A percentile compares a stretch with the other conserved stretches of the same genome.
phyloP scores from a whole-genome alignment of 2,888 invertebrate species.

The Nysson spinosus region DNA sequence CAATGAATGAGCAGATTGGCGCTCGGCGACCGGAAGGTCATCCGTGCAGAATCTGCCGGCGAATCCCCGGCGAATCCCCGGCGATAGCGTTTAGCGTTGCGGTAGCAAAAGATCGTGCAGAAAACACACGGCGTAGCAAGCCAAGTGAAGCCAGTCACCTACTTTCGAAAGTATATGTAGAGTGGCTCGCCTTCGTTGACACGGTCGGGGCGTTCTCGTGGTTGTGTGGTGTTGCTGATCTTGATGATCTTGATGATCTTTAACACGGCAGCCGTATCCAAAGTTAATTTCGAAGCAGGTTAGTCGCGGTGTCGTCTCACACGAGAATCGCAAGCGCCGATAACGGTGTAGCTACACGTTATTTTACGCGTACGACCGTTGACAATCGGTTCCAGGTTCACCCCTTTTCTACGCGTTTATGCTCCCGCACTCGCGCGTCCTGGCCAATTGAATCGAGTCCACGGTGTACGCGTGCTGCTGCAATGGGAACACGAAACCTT shows the following conservation, averaged over 20 bases:
- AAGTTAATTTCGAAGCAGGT: constrained; percentile 37
- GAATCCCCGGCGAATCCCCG: constrained; percentile 36
- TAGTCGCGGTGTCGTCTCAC: constrained; percentile 16
- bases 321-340: constrained; percentile 14
- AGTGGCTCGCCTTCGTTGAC: constrained; percentile 24
- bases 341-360: constrained; percentile 20
- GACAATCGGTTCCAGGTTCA: constrained; percentile 36
- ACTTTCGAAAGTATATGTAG: constrained; percentile 33
- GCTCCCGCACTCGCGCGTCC: constrained; percentile 16
- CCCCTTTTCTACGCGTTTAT: not conserved
- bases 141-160: constrained; percentile 42
- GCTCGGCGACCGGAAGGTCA: constrained; percentile 52
- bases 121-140: constrained; percentile 27
- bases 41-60: constrained; percentile 46
- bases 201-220: constrained; percentile 9
- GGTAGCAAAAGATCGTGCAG: too few species aligned
- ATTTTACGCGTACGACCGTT: constrained; percentile 35
- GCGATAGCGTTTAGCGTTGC: too few species aligned
- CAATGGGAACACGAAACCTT: constrained; percentile 28
- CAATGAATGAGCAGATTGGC: constrained; percentile 44
- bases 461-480: constrained; percentile 9
- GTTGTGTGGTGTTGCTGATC: too few species aligned
- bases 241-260: too few species aligned
- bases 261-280: too few species aligned
- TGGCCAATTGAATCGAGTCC: constrained; percentile 24